Conservation (phyloP, 92 coral and sea anemone species). For the Actinernus sp. region DNA sequence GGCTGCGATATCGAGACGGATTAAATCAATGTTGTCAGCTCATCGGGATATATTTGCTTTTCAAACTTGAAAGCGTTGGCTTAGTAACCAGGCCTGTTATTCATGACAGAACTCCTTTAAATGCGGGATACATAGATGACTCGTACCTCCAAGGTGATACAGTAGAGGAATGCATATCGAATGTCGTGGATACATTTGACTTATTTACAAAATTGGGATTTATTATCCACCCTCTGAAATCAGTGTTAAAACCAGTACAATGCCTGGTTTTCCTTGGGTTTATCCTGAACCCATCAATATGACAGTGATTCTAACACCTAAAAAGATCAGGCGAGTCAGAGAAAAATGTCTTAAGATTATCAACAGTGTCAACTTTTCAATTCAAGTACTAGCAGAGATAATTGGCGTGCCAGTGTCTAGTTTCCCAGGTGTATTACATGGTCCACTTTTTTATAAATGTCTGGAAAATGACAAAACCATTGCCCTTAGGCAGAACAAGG, state of each 20-base stretch:
- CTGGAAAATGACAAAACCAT: slow-evolving; percentile 30
- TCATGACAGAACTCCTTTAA: too few species aligned
- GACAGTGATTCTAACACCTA: not conserved
- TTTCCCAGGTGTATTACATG: slow-evolving; percentile 43
- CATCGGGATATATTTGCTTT: too few species aligned
- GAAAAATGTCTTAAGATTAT: not conserved
- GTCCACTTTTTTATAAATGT: slow-evolving; percentile 25
- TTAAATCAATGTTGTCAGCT: too few species aligned
- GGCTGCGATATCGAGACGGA: too few species aligned
- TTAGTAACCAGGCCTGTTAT: too few species aligned
- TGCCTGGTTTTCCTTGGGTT: not conserved
- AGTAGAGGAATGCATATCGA: not conserved
- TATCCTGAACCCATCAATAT: not conserved
- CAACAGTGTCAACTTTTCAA: slow-evolving; percentile 1
- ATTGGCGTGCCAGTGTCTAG: slow-evolving; percentile 38
- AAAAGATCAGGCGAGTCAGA: not conserved
- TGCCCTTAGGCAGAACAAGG: slow-evolving; percentile 35
- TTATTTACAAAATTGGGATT: slow-evolving; percentile 5
- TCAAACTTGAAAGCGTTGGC: too few species aligned
- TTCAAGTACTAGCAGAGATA: slow-evolving; percentile 26
- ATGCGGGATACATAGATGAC: slow-evolving; percentile 23
- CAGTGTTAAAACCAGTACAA: not conserved
- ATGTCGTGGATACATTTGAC: not conserved
- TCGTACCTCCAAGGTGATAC: slow-evolving; percentile 19
- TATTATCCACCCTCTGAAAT: slow-evolving; percentile 15